Percentiles rank a stretch among this genome's conserved stretches.
These are phyloP conservation scores for Sebastes cheni DNA, from an alignment of 2,797 vertebrate species.

Conservation along the genomic window DNA sequence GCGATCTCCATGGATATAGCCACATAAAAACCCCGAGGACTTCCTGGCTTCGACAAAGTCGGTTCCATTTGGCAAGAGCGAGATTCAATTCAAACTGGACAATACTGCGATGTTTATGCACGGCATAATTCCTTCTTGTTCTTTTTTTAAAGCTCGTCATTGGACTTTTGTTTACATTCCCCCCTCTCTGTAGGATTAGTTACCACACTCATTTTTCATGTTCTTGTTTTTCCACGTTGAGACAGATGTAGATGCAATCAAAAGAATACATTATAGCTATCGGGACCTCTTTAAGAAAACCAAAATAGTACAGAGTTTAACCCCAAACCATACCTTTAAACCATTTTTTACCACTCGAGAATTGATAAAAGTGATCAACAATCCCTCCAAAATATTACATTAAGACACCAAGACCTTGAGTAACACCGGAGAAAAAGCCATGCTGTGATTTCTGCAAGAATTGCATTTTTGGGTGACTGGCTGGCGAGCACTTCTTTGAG, in stretches of 20 bases:
- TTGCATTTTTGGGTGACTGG: too few species aligned
- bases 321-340: too few species aligned
- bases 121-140: constrained; percentile 22
- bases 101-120: constrained; percentile 43
- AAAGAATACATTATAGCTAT: constrained; percentile 28
- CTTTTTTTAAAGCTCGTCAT: constrained; percentile 32
- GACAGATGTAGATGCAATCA: constrained; percentile 56
- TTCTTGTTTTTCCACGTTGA: constrained; percentile 55
- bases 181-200: constrained; percentile 46
- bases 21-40: constrained; percentile 47
- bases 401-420: too few species aligned
- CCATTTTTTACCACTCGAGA: too few species aligned
- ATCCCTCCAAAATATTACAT: too few species aligned
- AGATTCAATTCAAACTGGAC: constrained; percentile 34
- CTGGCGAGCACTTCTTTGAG: too few species aligned
- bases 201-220: constrained; percentile 59
- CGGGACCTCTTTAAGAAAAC: constrained; percentile 18
- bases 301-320: constrained; percentile 10
- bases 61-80: constrained; percentile 54
- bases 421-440: too few species aligned
- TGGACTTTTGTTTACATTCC: constrained; percentile 53
- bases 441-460: too few species aligned
- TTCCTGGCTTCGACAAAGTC: constrained; percentile 50
- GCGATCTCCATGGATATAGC: constrained; percentile 46
- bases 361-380: too few species aligned